Conservation (phyloP, 2,113 vertebrate genomes). For the Ancistrus triradiatus region DNA sequence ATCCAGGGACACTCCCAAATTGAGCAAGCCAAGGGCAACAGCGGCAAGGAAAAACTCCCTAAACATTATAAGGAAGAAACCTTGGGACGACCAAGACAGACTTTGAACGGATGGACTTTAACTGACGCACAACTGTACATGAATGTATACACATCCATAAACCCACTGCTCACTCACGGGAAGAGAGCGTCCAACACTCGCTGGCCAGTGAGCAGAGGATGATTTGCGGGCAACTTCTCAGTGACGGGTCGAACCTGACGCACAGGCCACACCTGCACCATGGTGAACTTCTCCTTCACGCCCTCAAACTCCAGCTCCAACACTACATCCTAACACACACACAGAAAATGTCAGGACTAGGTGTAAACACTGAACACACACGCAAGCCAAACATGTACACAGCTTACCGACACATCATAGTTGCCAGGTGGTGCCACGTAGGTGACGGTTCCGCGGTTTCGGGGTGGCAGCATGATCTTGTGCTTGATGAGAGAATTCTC, state of each 20-base stretch:
- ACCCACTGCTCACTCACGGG: constrained; percentile 73
- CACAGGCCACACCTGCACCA: constrained; percentile 97
- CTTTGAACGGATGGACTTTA: too few relatives aligned
- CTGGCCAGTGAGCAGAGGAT: constrained; percentile 91
- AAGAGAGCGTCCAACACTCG: constrained; percentile 94
- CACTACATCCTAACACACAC: constrained; percentile 81
- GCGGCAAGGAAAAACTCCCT: too few relatives aligned
- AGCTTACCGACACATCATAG: constrained; percentile 87
- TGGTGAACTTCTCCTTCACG: constrained; percentile 91
- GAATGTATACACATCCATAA: not conserved
- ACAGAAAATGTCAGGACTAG: not conserved
- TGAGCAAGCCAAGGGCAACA: too few relatives aligned
- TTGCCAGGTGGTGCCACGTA: constrained; percentile 88
- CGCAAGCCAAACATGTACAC: not conserved
- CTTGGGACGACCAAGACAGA: too few relatives aligned
- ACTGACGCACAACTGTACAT: too few relatives aligned
- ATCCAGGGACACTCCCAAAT: too few relatives aligned
- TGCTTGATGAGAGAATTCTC: constrained; percentile 97
- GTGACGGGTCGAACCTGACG: constrained; percentile 92
- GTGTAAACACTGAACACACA: not conserved
- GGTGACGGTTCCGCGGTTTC: constrained; percentile 89
- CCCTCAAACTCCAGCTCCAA: constrained; percentile 96
- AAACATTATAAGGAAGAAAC: too few relatives aligned
- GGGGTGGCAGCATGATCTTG: constrained; percentile 94
- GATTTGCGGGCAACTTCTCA: constrained; percentile 92